These are phyloP conservation scores for Aeoliscus strigatus DNA, from an alignment of 2,797 vertebrate genomes.

Conservation along the genomic window DNA sequence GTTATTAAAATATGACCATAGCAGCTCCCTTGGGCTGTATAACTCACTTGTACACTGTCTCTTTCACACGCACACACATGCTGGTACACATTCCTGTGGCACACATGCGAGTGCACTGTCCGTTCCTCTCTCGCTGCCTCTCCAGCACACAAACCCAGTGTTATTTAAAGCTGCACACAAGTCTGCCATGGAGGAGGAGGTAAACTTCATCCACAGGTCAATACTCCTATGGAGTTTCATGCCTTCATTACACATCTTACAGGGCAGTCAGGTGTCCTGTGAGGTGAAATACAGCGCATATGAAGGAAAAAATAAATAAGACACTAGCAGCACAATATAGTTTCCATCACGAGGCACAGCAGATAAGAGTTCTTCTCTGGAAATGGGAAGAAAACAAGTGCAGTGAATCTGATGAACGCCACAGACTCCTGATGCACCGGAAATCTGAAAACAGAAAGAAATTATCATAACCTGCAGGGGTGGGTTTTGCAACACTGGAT, in stretches of 20 bases:
- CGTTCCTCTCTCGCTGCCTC: conserved; percentile 15
- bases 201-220: conserved; percentile 46
- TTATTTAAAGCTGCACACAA: conserved; percentile 42
- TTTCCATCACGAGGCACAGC: conserved; percentile 25
- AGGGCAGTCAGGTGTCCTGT: conserved; percentile 16
- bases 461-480: conserved; percentile 45
- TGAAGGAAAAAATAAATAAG: conserved; percentile 11
- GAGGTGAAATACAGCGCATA: conserved; percentile 31
- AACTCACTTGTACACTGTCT: conserved; percentile 55
- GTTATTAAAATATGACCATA: conserved; percentile 78
- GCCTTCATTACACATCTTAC: conserved; percentile 25
- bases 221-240: conserved; percentile 42
- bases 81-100: conserved; percentile 54
- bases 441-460: conserved; percentile 38
- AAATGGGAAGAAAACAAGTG: conserved; percentile 42
- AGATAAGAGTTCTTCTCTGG: conserved; percentile 39
- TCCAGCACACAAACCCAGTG: conserved; percentile 23
- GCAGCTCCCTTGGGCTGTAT: conserved; percentile 63
- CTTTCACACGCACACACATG: conserved; percentile 31
- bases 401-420: conserved; percentile 45
- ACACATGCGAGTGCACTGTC: conserved; percentile 40
- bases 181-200: conserved; percentile 7
- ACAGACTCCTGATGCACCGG: conserved; percentile 24
- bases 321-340: conserved; percentile 13
- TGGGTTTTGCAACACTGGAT: conserved; percentile 38